These are phyloP conservation scores for Drosophila tripunctata DNA, from an alignment of 2,888 invertebrate genomes.

Conservation along the genomic window DNA sequence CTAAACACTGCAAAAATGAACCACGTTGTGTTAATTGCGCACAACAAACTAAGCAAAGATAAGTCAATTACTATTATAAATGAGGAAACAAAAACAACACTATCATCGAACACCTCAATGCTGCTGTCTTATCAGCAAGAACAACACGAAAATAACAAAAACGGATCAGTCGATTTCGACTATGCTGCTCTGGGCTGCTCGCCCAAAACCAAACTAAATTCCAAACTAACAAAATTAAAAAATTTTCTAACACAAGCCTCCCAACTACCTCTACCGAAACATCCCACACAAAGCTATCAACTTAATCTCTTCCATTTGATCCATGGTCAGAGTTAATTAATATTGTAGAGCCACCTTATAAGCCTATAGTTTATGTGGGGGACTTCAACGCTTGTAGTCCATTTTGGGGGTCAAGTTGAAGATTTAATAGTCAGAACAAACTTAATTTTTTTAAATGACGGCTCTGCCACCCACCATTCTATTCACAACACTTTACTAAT, in stretches of 20 bases:
- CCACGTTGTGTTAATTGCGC: background rate
- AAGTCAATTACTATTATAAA: too few relatives aligned
- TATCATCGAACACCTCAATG: too few relatives aligned
- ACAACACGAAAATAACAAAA: too few relatives aligned
- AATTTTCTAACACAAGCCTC: too few relatives aligned
- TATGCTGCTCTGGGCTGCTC: too few relatives aligned
- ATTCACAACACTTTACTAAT: conserved; percentile 21
- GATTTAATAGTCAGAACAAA: conserved; percentile 10
- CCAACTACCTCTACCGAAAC: background rate
- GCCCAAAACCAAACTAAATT: conserved; percentile 1
- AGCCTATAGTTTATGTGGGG: conserved; percentile 18
- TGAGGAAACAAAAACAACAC: too few relatives aligned
- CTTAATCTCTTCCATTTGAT: conserved; percentile 10
- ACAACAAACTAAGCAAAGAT: background rate
- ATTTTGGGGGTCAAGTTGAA: too few relatives aligned
- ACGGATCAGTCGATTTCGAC: too few relatives aligned
- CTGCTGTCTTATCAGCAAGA: too few relatives aligned
- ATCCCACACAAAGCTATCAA: conserved; percentile 17
- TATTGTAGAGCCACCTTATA: conserved; percentile 5
- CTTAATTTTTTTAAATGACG: background rate
- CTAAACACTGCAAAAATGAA: conserved; percentile 15
- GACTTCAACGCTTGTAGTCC: conserved; percentile 26
- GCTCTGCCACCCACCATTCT: conserved; percentile 24
- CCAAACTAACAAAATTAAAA: background rate
- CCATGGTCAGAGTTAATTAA: conserved; percentile 7